Evolutionary conservation across 2,888 invertebrate genomes (phyloP).

Genomic region (Panopea generosa): DNA sequence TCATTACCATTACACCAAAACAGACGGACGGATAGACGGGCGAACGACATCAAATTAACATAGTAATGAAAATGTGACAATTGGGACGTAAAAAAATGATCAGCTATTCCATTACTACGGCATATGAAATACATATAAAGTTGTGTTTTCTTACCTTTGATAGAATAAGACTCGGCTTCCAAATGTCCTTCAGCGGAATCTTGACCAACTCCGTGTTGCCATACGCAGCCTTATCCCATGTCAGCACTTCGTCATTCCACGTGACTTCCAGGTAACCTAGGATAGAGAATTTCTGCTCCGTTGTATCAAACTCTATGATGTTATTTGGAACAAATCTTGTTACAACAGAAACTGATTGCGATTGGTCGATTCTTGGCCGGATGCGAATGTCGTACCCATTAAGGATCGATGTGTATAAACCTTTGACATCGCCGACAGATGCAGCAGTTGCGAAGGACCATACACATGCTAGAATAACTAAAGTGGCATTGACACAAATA

Average conservation of each 20-base stretch:
- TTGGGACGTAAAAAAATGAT: too few relatives aligned
- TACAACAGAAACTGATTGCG: conserved; percentile 22
- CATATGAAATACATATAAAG: too few relatives aligned
- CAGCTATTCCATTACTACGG: too few relatives aligned
- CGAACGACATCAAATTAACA: too few relatives aligned
- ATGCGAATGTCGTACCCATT: conserved; percentile 55
- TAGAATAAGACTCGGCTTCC: conserved; percentile 57
- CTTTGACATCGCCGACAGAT: conserved; percentile 10
- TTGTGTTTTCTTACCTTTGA: too few relatives aligned
- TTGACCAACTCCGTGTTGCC: conserved; percentile 32
- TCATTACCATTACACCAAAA: too few relatives aligned
- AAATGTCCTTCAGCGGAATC: conserved; percentile 48
- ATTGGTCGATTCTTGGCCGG: conserved; percentile 47
- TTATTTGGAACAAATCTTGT: conserved; percentile 47
- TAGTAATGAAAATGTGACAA: too few relatives aligned
- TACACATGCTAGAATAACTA: too few relatives aligned
- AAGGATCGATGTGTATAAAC: conserved; percentile 23
- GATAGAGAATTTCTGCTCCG: conserved; percentile 58
- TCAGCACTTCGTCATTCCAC: conserved; percentile 56
- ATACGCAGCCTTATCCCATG: conserved; percentile 40
- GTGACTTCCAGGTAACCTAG: conserved; percentile 42
- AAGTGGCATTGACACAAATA: too few relatives aligned
- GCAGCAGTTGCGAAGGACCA: neutral
- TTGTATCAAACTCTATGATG: conserved; percentile 55
- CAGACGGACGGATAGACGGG: too few relatives aligned